These are phyloP conservation scores for Spodoptera litura DNA, from an alignment of 1,140 invertebrate species.

Conservation along the genomic window DNA sequence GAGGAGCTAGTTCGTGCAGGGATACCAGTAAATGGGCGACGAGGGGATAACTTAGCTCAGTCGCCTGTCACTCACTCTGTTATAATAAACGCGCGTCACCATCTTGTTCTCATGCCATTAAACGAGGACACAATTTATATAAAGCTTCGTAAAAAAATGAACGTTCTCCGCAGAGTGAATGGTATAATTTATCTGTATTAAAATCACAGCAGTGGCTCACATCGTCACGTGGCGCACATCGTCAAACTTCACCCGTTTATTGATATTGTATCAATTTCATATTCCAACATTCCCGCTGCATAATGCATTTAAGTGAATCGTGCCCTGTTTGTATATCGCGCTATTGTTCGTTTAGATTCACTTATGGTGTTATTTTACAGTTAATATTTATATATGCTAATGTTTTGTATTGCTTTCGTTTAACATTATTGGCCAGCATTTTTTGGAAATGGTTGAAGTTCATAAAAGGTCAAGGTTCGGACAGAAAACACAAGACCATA, in stretches of 20 bases:
- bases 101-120: slow-evolving; percentile 5
- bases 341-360: slow-evolving; percentile 31
- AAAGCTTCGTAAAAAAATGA: slow-evolving; percentile 28
- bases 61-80: slow-evolving; percentile 19
- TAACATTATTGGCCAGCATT: no score
- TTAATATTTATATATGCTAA: no score
- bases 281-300: slow-evolving; percentile 32
- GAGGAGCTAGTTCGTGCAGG: not conserved
- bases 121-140: not conserved
- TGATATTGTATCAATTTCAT: slow-evolving; percentile 42
- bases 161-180: not conserved
- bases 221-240: slow-evolving; percentile 6
- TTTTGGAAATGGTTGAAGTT: no score
- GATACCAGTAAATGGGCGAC: not conserved
- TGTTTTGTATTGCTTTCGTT: no score
- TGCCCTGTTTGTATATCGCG: not conserved
- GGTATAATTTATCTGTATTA: slow-evolving; percentile 33
- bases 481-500: no score
- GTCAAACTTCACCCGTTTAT: slow-evolving; percentile 37
- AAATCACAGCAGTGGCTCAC: slow-evolving; percentile 20
- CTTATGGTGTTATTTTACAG: not conserved
- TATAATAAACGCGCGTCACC: slow-evolving; percentile 26
- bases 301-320: slow-evolving; percentile 30
- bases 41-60: not conserved
- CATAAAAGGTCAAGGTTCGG: no score